A percentile compares a stretch with the other conserved stretches of the same genome.
phyloP scores from a whole-genome alignment of 2,888 invertebrate species.

The Ophonus ardosiacus region DNA sequence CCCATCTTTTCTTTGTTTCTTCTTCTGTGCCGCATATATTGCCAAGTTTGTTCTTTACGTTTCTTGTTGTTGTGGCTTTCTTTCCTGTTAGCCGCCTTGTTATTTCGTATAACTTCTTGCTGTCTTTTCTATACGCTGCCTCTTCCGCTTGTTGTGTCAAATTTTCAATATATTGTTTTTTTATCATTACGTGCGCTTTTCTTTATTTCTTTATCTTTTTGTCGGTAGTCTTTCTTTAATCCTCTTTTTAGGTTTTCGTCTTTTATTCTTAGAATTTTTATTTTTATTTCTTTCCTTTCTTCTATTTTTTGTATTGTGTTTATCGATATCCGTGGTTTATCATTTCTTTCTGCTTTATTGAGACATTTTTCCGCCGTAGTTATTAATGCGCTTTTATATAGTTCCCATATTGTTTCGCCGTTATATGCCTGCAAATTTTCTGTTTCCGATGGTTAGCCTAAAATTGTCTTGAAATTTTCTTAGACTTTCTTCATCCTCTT shows the following conservation, averaged over 20 bases:
- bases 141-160: not conserved
- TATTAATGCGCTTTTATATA: conserved; percentile 2
- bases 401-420: not conserved
- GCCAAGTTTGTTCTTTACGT: no score
- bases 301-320: not conserved
- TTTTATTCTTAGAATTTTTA: not conserved
- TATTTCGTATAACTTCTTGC: not conserved
- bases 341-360: not conserved
- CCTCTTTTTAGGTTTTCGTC: not conserved
- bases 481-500: not conserved
- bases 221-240: not conserved
- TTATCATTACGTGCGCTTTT: not conserved
- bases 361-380: not conserved
- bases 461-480: not conserved
- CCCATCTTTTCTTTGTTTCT: no score
- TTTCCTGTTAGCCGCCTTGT: not conserved
- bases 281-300: conserved; percentile 11
- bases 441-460: not conserved
- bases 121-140: not conserved
- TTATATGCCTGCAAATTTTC: not conserved
- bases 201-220: not conserved
- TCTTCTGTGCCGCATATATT: no score
- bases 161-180: not conserved
- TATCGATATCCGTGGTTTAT: not conserved
- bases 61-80: not conserved